Percentiles rank a stretch among this genome's conserved stretches.
Conservation (phyloP, 1,140 invertebrate genomes). For the Polypedilum pembai region DNA sequence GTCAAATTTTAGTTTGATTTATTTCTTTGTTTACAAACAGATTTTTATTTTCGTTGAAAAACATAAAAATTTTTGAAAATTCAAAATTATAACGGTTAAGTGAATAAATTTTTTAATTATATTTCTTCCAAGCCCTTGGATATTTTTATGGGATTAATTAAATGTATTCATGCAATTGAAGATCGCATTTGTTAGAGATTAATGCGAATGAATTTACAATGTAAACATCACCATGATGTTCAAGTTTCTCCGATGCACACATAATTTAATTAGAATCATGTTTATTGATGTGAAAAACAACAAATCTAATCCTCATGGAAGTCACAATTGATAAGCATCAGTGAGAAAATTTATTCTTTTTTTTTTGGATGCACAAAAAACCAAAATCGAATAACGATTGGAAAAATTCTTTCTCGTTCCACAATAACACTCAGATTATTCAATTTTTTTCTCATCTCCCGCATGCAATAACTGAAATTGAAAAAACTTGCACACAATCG, state of each 20-base stretch:
- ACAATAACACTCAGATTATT: too few species aligned
- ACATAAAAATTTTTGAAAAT: too few species aligned
- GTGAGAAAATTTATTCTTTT: too few species aligned
- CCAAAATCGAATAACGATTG: too few species aligned
- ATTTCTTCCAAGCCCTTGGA: not conserved
- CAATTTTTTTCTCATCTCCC: too few species aligned
- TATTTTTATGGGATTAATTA: not conserved
- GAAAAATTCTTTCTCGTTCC: too few species aligned
- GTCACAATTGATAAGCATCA: not conserved
- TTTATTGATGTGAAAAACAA: constrained; percentile 13
- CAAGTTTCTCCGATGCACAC: not conserved
- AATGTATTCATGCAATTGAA: not conserved
- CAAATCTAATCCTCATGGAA: not conserved
- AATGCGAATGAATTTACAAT: not conserved
- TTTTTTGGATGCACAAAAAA: too few species aligned
- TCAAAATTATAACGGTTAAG: too few species aligned
- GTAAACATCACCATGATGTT: not conserved
- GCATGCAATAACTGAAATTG: not conserved
- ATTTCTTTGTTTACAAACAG: too few species aligned
- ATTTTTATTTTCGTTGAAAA: too few species aligned
- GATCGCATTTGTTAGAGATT: not conserved
- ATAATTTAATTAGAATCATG: constrained; percentile 19
- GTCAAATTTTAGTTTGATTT: too few species aligned
- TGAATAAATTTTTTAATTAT: too few species aligned
- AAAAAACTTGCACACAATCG: constrained; percentile 1